These are phyloP conservation scores for Cathartes aura DNA, from an alignment of 2,113 vertebrate genomes.

Conservation along the genomic window DNA sequence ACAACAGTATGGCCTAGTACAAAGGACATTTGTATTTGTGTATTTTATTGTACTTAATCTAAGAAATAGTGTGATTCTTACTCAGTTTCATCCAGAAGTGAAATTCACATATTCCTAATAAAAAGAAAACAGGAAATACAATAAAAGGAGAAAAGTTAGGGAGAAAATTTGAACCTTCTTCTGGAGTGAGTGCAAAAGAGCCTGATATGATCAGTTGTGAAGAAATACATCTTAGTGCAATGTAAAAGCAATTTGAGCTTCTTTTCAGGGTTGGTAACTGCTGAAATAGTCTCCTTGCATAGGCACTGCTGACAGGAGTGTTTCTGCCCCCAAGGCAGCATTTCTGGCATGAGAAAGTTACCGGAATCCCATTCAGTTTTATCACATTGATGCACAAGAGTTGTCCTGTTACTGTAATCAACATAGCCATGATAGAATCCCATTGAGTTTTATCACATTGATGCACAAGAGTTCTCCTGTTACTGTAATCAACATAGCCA, in stretches of 20 bases:
- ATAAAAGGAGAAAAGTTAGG: background rate
- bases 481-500: too few relatives aligned
- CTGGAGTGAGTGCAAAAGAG: constrained; percentile 12
- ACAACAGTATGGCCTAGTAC: background rate
- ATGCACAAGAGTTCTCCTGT: too few relatives aligned
- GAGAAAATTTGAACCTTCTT: background rate
- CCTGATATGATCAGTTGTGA: background rate
- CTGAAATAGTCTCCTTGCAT: background rate
- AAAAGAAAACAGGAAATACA: background rate
- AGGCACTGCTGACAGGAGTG: constrained; percentile 1
- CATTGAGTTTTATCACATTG: too few relatives aligned
- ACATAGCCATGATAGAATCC: background rate
- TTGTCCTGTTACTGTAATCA: background rate
- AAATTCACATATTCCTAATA: background rate
- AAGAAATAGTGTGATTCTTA: background rate
- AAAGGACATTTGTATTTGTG: background rate
- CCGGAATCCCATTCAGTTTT: background rate
- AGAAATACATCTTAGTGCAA: background rate
- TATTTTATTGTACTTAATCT: background rate
- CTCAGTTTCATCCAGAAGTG: background rate
- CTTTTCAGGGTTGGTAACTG: background rate
- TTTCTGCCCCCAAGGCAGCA: background rate
- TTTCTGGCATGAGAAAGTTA: background rate
- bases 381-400: too few relatives aligned
- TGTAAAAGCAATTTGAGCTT: background rate